Evolutionary conservation across 64 coral and sea anemone species (phyloP), one percentile per base, ranked within the genome.

Genomic region (Porites australiensis): DNA sequence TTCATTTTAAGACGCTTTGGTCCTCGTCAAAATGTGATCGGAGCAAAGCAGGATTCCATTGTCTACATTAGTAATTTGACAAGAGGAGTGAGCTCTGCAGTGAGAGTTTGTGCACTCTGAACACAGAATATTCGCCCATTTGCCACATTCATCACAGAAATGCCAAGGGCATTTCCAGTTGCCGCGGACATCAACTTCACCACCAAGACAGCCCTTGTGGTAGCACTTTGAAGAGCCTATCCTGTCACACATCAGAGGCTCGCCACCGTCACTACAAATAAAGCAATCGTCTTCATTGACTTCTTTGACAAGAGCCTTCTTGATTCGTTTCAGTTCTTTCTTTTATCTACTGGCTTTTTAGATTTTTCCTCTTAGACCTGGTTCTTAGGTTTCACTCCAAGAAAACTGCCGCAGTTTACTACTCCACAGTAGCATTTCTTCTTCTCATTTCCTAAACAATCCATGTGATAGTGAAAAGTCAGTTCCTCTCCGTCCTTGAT

Each of bases 391-490:
- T 94, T 79, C 10, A 99, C 92, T 9, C 98, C 98, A 43, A 99
- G 98, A 64, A 99, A 99, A 54, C 98, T 95, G 66, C 98, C 96
- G n/a, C 98, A 99, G 79, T 99, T 99, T 15, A 74, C 49, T 0
- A 94, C 95, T 13, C 95, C 98, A 86, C 98, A 99, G 6, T 93
- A 44, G 23, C 98, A 99, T 21, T 94, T 99, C 79, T 99, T 99
- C 89, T 99, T 99, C 64, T 99, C 98, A 75, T 99, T 99, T 14
- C 98, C 98, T 89, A 93, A 90, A 55, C 98, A 96, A 69, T 99
- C 98, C 8, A 99, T 91, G 64, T 92, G 86, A 73, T 99, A 99
- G 77, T 99, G 89, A 71, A 99, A 99, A 3, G 91, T 95, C 18
- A 99, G 27, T 47, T 99, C 98, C 52, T 99, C 94, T 4, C 91